Percentiles rank a stretch among this genome's conserved stretches.
phyloP scores from a whole-genome alignment of 2,888 invertebrate genomes.

The Morpho achilles region DNA sequence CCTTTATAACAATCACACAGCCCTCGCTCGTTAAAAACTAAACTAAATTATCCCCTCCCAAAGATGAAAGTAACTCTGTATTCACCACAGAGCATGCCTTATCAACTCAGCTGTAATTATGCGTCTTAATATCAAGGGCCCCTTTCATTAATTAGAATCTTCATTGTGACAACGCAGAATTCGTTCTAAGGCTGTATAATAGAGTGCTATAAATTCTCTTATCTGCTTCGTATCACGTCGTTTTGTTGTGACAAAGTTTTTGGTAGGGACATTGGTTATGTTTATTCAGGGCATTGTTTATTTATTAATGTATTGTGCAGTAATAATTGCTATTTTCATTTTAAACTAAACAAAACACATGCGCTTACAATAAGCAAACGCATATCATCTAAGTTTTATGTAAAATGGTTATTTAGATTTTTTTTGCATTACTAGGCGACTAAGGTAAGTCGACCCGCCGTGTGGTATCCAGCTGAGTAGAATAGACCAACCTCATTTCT shows the following conservation, averaged over 20 bases:
- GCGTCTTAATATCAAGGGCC: constrained; percentile 28
- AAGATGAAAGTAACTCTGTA: constrained; percentile 8
- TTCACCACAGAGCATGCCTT: constrained; percentile 24
- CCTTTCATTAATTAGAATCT: constrained; percentile 52
- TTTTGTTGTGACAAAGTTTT: constrained; percentile 38
- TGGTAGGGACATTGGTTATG: constrained; percentile 24
- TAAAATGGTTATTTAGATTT: no score
- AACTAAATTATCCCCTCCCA: constrained; percentile 4
- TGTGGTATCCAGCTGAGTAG: no score
- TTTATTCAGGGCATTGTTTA: constrained; percentile 24
- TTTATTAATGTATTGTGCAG: constrained; percentile 19
- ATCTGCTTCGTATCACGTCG: constrained; percentile 37
- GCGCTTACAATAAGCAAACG: no score
- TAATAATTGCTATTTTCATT: constrained; percentile 11
- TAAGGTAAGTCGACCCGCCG: no score
- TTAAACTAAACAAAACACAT: not conserved
- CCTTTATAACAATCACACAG: not conserved
- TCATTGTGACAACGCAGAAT: constrained; percentile 39
- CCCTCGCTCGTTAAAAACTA: no score
- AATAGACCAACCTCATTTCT: no score
- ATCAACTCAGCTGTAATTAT: constrained; percentile 26
- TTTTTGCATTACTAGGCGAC: no score
- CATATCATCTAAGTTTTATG: no score
- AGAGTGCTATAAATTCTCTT: constrained; percentile 40
- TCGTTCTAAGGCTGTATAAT: constrained; percentile 38